phyloP scores from a whole-genome alignment of 2,113 vertebrate species.

The Prunella himalayana region DNA sequence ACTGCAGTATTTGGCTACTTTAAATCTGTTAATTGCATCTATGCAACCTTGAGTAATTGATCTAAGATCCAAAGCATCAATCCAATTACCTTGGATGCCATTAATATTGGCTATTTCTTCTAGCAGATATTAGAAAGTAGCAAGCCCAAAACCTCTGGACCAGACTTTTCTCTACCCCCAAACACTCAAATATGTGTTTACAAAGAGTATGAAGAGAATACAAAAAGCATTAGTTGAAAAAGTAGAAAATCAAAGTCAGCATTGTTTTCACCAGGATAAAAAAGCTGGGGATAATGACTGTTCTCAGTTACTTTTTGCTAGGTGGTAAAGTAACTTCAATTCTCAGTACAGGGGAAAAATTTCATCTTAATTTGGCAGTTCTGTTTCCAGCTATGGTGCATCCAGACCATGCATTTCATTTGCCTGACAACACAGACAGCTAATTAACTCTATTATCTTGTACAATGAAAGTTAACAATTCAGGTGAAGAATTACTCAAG shows the following conservation, averaged over 20 bases:
- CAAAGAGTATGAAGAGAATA: not conserved
- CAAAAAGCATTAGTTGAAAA: not conserved
- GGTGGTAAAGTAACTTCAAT: not conserved
- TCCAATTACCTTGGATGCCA: not conserved
- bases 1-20: not conserved
- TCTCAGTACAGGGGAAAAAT: not conserved
- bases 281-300: not conserved
- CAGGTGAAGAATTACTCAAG: not conserved
- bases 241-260: not conserved
- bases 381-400: not conserved
- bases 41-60: not conserved
- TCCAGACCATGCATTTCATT: not conserved
- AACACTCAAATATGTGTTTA: fast-evolving
- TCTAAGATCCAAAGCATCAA: not conserved
- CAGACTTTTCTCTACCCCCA: too few species aligned
- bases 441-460: not conserved
- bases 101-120: not conserved
- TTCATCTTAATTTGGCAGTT: not conserved
- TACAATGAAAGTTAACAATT: not conserved
- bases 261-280: not conserved
- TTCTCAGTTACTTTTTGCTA: not conserved
- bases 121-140: not conserved
- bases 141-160: not conserved
- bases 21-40: not conserved
- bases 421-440: not conserved